Base-by-base conservation (phyloP, 2,797 vertebrate species). In the Hippocampus kuda region DNA sequence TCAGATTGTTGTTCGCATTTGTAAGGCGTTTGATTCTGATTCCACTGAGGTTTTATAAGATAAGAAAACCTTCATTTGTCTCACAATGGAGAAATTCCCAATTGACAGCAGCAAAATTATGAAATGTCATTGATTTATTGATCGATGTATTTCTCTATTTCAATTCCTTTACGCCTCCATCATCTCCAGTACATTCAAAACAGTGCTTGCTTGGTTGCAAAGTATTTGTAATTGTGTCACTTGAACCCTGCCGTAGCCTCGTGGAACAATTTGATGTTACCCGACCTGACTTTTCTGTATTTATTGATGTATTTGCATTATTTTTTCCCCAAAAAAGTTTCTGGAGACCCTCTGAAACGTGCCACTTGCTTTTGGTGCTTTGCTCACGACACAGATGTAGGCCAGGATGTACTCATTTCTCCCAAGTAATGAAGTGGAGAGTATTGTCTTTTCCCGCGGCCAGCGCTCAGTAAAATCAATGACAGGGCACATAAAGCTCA, bases 401-500 rank as follows among this genome's bases (percentile, higher is more conserved):
- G 76, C 68, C 74, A 76, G n/a, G 15, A 68, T 71, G 73, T 62
- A 85, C 78, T 79, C 80, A 87, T 86, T 88, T 83, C 74, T 86
- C 73, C 79, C 80, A 69, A 85, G 77, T 70, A 83, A 78, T 69
- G 75, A 70, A 71, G 74, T 65, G 72, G 56, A 72, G 67, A 75
- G 78, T 78, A 79, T 86, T 85, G 81, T 88, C 79, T 79, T 87
- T 80, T 38, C 78, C 82, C 79, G 82, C 72, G 76, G 79, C 70
- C 74, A 72, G 81, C 63, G 76, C 84, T 83, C 78, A 74, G 77
- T 74, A 68, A 86, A 91, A 91, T 90, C 88, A 86, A 90, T 86
- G 88, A 90, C 87, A 90, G 83, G 84, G 75, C 79, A 80, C 80
- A 89, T 84, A 81, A 88, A 87, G 82, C 84, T 84, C 83, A 84